These are phyloP conservation scores for Fregata magnificens DNA, from an alignment of 2,113 vertebrate genomes.

Conservation along the genomic window DNA sequence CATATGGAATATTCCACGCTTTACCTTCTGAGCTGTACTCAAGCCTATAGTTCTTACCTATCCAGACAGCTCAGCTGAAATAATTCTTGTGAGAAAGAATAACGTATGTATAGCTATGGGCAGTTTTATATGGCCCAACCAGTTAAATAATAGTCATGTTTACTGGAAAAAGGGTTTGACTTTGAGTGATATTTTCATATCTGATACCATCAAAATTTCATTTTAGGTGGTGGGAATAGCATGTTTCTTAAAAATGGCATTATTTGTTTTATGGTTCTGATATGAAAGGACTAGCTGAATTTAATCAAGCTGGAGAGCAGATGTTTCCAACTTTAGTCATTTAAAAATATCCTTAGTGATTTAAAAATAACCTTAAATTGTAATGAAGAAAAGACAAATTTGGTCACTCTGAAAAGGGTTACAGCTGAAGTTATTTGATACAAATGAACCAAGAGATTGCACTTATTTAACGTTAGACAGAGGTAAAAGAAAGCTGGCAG, in stretches of 20 bases:
- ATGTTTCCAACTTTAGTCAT: neutral
- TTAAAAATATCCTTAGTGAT: conserved; percentile 23
- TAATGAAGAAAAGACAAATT: conserved; percentile 17
- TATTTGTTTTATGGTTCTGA: neutral
- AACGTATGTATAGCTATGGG: neutral
- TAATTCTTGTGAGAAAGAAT: neutral
- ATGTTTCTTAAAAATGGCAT: neutral
- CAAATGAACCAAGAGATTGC: neutral
- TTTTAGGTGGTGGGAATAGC: neutral
- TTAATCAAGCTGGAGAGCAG: neutral
- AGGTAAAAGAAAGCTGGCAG: neutral
- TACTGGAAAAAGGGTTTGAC: neutral
- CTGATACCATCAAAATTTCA: neutral
- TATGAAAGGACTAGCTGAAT: neutral
- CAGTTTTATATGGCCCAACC: neutral
- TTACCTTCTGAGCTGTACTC: neutral
- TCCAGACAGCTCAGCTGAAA: neutral
- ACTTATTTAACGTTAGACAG: neutral
- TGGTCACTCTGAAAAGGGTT: neutral
- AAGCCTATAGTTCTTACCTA: neutral
- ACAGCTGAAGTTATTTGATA: neutral
- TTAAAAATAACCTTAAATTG: conserved; percentile 13
- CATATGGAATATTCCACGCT: neutral
- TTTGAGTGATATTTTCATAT: neutral
- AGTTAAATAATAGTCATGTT: neutral